Evolutionary conservation across 1,140 invertebrate species (phyloP), one percentile per base, ranked within the genome.

Genomic region (Lucilia cuprina): DNA sequence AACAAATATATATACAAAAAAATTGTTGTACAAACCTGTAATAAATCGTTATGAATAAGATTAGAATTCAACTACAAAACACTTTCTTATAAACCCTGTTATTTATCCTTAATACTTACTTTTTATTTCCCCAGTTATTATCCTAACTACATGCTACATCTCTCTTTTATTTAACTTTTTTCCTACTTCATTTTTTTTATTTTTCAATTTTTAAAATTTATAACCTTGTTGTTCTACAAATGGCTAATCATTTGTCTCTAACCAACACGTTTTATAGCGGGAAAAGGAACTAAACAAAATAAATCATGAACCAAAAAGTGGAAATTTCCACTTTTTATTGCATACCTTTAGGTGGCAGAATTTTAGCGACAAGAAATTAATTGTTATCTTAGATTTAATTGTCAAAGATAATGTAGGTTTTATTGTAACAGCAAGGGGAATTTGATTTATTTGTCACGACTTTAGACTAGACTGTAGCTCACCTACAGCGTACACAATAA

Each of bases 291-390:
- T 8, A 25, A 17, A 60, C 14, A n/a, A n/a, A 60, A 60, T 14
- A 70, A 19, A 70, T 21, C 17, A 60, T 14, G 13, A 21, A 70
- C n/a, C 7, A 19, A n/a, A 21, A 70, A 70, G 25, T 5, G 19
- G 65, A 70, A 70, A 70, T 70, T 70, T 70, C n/a, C 17, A 70
- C n/a, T 70, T 70, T 70, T 70, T 70, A n/a, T 70, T 1, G 65
- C 65, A 60, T 70, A 70, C 12, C 21, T 70, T 70, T 9, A 9
- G 65, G 65, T 70, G 55, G 55, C 65, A 70, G 19, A 9, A 1
- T 21, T 21, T 60, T 70, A 70, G n/a, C n/a, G 25, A 70, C 3
- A 19, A 21, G 65, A 12, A 21, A 70, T n/a, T n/a, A 60, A 17
- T 17, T 60, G 5, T 60, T 60, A 60, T 60, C 55, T 60, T 60